phyloP scores from a whole-genome alignment of 2,888 invertebrate species.

The Halictus ligatus region DNA sequence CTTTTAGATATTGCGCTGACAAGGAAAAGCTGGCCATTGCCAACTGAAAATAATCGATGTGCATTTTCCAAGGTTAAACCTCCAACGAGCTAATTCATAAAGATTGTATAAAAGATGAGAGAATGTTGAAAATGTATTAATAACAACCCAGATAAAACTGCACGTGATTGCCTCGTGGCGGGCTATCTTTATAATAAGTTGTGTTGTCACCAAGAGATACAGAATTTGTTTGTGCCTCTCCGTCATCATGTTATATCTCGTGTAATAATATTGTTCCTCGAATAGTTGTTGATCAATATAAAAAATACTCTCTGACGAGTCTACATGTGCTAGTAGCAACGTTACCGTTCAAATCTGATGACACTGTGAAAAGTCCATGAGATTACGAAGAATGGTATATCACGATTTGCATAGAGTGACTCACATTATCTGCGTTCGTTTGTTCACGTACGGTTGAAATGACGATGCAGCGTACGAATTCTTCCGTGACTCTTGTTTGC shows the following conservation, averaged over 20 bases:
- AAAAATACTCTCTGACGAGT: too few relatives aligned
- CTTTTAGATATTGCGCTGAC: too few relatives aligned
- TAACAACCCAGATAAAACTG: not conserved
- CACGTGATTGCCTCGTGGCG: not conserved
- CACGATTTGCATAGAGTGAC: constrained; percentile 5
- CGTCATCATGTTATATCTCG: not conserved
- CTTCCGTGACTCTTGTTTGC: not conserved
- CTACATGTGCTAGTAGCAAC: not conserved
- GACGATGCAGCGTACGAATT: not conserved
- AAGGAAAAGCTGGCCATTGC: too few relatives aligned
- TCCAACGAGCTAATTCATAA: not conserved
- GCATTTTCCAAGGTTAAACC: too few relatives aligned
- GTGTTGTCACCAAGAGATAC: not conserved
- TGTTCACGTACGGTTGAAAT: not conserved
- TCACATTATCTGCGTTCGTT: not conserved
- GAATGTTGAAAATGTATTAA: not conserved
- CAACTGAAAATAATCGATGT: too few relatives aligned
- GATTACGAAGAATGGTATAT: not conserved
- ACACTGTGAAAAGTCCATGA: not conserved
- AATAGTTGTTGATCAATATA: not conserved
- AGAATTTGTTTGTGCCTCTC: not conserved
- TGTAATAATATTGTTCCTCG: not conserved
- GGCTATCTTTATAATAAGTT: not conserved
- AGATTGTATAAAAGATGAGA: not conserved
- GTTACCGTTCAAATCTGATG: not conserved